Evolutionary conservation across 1,140 invertebrate genomes (phyloP), one percentile per base, ranked within the genome.

Genomic region (Drosophila bipectinata): DNA sequence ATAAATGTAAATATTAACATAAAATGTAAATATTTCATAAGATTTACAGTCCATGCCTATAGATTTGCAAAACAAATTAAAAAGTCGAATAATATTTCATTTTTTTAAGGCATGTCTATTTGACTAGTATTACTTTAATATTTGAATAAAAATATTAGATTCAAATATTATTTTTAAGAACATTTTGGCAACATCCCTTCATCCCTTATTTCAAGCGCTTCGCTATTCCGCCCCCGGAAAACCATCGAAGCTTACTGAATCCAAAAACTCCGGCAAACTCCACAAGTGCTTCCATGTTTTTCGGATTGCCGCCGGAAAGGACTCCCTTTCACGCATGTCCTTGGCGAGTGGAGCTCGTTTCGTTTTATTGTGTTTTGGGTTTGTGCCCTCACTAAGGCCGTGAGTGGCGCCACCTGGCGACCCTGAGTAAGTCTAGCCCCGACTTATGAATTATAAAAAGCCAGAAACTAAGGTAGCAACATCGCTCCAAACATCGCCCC

Each of bases 261-360:
- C 49, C 45, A 14, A 49, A 28, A 67, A 81, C 82, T 87, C 32
- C 72, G 47, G 24, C n/a, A 7, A 67, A 72, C 73, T 77, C 69
- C 80, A 67, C 79, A 67, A 72, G 68, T 83, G 64, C 71, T 48
- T 58, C 53, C 34, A 47, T 56, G 30, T 53, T 45, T 61, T 56
- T 58, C 37, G 54, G 34, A 37, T 37, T 37, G 34, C 21, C 24
- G 52, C 15, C 48, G 18, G 45, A 62, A 54, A 56, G 63, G 55
- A 47, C 63, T 47, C 66, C 63, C 57, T 45, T 71, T 62, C 82
- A 84, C 81, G 81, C 81, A 84, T 84, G 81, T 84, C 81, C 81
- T 87, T 60, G 51, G 56, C 54, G 37, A 53, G 34, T 60, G 68
- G 48, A 64, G 59, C 58, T 48, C 48, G 49, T 39, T 54, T 34